These are phyloP conservation scores for Saccopteryx leptura DNA, from an alignment of 2,113 vertebrate genomes.

Conservation along the genomic window DNA sequence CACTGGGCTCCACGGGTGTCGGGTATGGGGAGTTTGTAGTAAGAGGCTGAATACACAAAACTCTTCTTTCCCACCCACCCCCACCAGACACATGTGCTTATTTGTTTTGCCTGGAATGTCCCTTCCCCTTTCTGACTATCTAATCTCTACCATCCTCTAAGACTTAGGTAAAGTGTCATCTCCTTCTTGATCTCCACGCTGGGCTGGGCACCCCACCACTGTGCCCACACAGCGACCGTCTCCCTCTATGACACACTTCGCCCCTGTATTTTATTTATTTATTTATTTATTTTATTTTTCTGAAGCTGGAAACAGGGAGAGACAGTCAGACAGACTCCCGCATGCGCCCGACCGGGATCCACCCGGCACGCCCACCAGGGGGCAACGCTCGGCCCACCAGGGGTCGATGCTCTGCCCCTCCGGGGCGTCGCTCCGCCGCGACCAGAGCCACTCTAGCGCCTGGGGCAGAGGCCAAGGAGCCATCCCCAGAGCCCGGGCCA, in stretches of 20 bases:
- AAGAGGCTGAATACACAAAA: constrained; percentile 53
- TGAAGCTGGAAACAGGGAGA: no score
- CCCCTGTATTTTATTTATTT: background rate
- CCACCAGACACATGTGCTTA: background rate
- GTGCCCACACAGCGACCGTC: background rate
- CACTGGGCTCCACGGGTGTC: background rate
- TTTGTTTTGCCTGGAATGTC: background rate
- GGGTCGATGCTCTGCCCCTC: no score
- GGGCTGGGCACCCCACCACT: background rate
- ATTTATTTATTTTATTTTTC: no score
- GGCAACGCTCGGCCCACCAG: no score
- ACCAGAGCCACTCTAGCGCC: no score
- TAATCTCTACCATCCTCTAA: background rate
- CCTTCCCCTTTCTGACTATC: background rate
- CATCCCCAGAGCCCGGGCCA: no score
- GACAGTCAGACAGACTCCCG: no score
- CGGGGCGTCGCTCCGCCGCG: no score
- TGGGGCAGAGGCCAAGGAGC: no score
- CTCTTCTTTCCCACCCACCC: background rate
- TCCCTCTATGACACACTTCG: background rate
- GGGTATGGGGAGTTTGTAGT: background rate
- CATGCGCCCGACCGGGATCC: no score
- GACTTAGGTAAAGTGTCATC: background rate
- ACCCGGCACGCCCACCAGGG: no score
- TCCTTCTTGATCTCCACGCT: background rate